Percentiles rank a stretch among this genome's conserved stretches.
phyloP scores from a whole-genome alignment of 2,797 vertebrate genomes.

The Rhynchonycteris naso region DNA sequence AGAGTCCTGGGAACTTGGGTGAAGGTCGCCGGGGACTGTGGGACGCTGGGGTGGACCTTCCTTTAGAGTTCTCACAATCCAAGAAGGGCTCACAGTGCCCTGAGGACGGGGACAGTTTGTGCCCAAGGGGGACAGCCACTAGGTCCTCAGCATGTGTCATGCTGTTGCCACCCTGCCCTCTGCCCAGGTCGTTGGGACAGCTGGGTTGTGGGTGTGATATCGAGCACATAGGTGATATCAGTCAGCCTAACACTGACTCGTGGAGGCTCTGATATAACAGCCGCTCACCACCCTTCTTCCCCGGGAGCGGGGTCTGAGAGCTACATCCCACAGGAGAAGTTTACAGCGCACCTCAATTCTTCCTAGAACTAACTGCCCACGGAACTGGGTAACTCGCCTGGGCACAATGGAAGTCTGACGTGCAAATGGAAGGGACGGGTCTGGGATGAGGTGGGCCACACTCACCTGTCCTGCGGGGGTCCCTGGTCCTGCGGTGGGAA shows the following conservation, averaged over 20 bases:
- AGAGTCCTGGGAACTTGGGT: background rate
- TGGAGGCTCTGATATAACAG: background rate
- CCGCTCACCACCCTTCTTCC: background rate
- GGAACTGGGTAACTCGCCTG: background rate
- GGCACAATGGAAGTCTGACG: background rate
- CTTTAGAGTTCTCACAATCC: background rate
- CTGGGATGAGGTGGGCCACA: background rate
- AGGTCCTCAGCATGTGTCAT: accelerated
- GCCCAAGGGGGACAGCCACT: background rate
- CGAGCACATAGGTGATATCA: accelerated
- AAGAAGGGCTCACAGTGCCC: background rate
- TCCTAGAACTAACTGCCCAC: background rate
- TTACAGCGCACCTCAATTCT: too few species aligned
- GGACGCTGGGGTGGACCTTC: background rate
- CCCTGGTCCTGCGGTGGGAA: background rate
- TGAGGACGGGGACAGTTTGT: too few species aligned
- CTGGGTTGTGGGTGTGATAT: background rate
- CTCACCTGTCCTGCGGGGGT: conserved; percentile 82
- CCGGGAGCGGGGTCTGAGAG: background rate
- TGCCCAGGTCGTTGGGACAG: background rate
- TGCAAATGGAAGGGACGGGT: background rate
- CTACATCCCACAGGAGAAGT: background rate
- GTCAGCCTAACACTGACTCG: accelerated
- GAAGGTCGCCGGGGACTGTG: background rate
- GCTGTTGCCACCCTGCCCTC: accelerated